Conservation (phyloP, 2,113 vertebrate species). For the Cololabis saira region DNA sequence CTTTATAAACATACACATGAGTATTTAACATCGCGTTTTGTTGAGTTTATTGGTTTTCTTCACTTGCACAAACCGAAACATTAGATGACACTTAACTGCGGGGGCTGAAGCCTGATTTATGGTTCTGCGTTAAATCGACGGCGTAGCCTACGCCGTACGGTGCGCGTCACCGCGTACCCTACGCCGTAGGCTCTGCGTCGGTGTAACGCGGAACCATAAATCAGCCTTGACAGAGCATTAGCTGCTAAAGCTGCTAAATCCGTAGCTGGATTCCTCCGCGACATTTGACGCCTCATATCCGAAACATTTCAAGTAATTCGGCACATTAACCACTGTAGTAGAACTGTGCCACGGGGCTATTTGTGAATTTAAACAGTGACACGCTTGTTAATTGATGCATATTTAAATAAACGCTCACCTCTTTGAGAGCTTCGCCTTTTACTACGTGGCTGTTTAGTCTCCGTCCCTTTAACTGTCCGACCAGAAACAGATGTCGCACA, state of each 20-base stretch:
- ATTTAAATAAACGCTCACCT: slow-evolving; percentile 60
- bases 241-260: slow-evolving; percentile 60
- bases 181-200: no score
- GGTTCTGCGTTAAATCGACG: no score
- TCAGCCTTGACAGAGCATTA: no score
- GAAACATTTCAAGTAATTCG: background rate
- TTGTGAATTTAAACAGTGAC: slow-evolving; percentile 40
- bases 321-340: background rate
- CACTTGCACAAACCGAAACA: background rate
- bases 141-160: no score
- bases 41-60: background rate
- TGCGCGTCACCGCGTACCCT: no score
- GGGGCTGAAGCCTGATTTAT: no score
- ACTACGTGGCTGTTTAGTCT: slow-evolving; percentile 81
- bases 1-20: background rate
- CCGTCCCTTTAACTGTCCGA: slow-evolving; percentile 64
- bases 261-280: slow-evolving; percentile 20
- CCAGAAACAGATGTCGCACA: slow-evolving; percentile 56
- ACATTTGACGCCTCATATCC: background rate
- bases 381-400: slow-evolving; percentile 27
- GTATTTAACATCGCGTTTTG: fast-evolving
- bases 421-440: slow-evolving; percentile 60
- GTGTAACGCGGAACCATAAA: no score
- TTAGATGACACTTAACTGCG: no score
- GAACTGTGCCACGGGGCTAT: background rate